Evolutionary conservation across 2,888 invertebrate species (phyloP).

Genomic region (Didymodactylos carnosus): DNA sequence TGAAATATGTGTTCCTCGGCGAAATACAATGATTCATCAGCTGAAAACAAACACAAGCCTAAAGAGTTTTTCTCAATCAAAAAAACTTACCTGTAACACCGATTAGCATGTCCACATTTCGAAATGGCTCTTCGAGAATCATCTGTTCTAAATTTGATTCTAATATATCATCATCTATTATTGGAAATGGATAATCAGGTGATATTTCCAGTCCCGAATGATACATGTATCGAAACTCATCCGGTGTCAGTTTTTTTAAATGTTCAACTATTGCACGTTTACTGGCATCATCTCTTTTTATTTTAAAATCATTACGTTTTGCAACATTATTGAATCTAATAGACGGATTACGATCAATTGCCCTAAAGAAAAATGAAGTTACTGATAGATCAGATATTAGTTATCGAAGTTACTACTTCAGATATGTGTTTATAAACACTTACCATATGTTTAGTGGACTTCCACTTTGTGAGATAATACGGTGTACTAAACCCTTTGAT

Average conservation of each 20-base stretch:
- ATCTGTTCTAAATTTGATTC: neutral
- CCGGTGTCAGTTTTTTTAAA: neutral
- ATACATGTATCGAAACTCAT: neutral
- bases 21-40: neutral
- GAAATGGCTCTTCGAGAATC: neutral
- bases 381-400: too few relatives aligned
- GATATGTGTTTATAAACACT: neutral
- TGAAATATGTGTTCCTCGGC: neutral
- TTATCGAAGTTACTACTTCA: too few relatives aligned
- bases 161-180: neutral
- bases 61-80: too few relatives aligned
- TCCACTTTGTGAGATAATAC: slow-evolving; percentile 12
- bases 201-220: neutral
- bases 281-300: too few relatives aligned
- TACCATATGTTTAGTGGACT: slow-evolving; percentile 5
- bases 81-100: too few relatives aligned
- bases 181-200: neutral
- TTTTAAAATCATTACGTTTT: neutral
- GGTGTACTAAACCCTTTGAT: neutral
- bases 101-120: neutral
- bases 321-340: neutral
- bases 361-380: neutral
- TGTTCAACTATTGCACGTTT: neutral
- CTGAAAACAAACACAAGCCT: too few relatives aligned
- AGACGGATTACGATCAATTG: neutral